phyloP scores from a whole-genome alignment of 2,113 vertebrate species.

The Muntiacus muntjak region DNA sequence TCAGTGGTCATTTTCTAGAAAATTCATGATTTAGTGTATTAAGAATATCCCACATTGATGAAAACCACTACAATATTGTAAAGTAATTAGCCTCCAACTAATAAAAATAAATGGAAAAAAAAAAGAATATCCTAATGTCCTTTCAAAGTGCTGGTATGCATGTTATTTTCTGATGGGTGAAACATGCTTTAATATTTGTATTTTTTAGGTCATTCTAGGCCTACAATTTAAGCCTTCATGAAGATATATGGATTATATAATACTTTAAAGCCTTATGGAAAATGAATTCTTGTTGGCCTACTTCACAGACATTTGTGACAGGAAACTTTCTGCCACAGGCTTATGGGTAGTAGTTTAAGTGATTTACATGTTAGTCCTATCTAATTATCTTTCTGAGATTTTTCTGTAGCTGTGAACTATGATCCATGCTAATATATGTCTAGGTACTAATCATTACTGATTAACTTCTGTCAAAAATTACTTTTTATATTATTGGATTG shows the following conservation, averaged over 20 bases:
- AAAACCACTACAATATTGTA: too few relatives aligned
- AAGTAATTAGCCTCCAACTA: too few relatives aligned
- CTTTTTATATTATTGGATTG: background rate
- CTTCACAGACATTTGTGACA: background rate
- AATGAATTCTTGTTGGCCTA: background rate
- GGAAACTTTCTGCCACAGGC: background rate
- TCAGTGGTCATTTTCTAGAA: background rate
- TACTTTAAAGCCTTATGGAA: background rate
- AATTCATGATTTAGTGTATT: background rate
- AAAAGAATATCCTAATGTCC: background rate
- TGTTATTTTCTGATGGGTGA: background rate
- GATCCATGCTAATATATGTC: background rate
- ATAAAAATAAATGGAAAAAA: too few relatives aligned
- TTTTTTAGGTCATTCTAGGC: background rate
- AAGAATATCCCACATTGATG: background rate
- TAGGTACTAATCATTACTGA: background rate
- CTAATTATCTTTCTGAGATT: conserved; percentile 1
- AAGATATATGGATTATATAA: background rate
- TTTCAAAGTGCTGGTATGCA: background rate
- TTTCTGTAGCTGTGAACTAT: background rate
- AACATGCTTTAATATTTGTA: background rate
- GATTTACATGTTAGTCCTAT: background rate
- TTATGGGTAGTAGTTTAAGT: background rate
- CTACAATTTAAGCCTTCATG: background rate
- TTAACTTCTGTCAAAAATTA: conserved; percentile 1